Evolutionary conservation across 2,888 invertebrate genomes (phyloP), one percentile per base, ranked within the genome.

Genomic region (Euplexia lucipara): DNA sequence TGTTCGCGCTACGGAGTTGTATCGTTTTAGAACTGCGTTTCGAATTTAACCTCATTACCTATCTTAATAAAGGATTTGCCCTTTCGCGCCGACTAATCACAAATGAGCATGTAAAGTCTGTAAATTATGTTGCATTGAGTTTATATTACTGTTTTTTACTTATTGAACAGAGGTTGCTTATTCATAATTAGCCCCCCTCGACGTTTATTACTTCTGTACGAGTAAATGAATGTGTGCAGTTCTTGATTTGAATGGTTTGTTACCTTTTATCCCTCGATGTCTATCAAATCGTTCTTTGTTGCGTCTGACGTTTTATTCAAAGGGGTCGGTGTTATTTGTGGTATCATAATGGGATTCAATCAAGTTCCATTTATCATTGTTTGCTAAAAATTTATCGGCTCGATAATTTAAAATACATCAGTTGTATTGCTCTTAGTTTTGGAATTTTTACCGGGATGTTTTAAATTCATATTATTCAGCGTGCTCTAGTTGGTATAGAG

Each of bases 41-140:
- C 70, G 87, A 89, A 91, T 93, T 95, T 95, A 95, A 95, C 95
- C 95, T 95, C 95, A 95, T 95, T 95, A 95, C 95, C 95, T 95
- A 95, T 95, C 95, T 95, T 95, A 95, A 95, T 95, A 94, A 92
- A 92, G 94, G 94, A 95, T 94, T 95, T 95, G 94, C 95, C 95
- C 94, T 95, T 95, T 95, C 95, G 95, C 95, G 93, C 95, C 95
- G 90, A 87, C 94, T 95, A 95, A 95, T 95, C 95, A 94, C 92
- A 95, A 95, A 94, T 94, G 92, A 93, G 95, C 95, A 95, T 95
- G 95, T 95, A 94, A 94, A 93, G 93, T 91, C 91, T 86, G 92
- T 95, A 94, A 95, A 95, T 95, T 95, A 95, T 94, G 92, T 93
- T 93, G 91, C 93, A 93, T 92, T 93, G 89, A 94, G 93, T 91